A percentile compares a stretch with the other conserved stretches of the same genome.
Evolutionary conservation across 2,113 vertebrate genomes (phyloP).

Genomic region (Amphiprion percula): DNA sequence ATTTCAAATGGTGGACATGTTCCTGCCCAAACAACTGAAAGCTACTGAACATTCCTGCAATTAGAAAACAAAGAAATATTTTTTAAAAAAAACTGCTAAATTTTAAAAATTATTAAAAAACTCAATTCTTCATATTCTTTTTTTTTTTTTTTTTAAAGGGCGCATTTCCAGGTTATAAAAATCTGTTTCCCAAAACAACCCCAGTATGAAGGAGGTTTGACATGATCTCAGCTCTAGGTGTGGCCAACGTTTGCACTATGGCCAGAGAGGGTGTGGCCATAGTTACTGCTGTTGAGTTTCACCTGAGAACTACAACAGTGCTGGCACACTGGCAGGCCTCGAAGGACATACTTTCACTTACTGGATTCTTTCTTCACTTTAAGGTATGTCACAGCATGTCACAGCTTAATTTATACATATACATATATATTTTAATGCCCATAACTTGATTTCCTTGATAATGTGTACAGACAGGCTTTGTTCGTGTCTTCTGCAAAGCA

Average conservation of each 20-base stretch:
- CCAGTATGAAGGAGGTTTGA: neutral
- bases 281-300: conserved; percentile 70
- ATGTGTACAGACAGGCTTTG: neutral
- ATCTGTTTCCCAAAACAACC: neutral
- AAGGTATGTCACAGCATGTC: conserved; percentile 63
- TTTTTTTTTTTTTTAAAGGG: neutral
- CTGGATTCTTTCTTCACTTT: conserved; percentile 44
- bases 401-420: neutral
- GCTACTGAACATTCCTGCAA: too few relatives aligned
- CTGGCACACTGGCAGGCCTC: neutral
- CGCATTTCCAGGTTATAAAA: neutral
- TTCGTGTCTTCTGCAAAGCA: neutral
- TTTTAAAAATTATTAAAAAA: too few relatives aligned
- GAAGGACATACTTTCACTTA: conserved; percentile 14
- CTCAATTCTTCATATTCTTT: neutral
- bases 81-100: too few relatives aligned
- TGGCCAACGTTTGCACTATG: conserved; percentile 60
- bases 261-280: conserved; percentile 74
- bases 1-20: too few relatives aligned
- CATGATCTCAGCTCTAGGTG: conserved; percentile 28
- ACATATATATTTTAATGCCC: neutral
- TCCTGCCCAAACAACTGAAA: too few relatives aligned
- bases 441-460: neutral
- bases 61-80: too few relatives aligned
- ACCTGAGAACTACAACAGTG: conserved; percentile 55